Evolutionary conservation across 2,888 invertebrate genomes (phyloP), one percentile per base, ranked within the genome.

Genomic region (Nipponacmea schrenckii): DNA sequence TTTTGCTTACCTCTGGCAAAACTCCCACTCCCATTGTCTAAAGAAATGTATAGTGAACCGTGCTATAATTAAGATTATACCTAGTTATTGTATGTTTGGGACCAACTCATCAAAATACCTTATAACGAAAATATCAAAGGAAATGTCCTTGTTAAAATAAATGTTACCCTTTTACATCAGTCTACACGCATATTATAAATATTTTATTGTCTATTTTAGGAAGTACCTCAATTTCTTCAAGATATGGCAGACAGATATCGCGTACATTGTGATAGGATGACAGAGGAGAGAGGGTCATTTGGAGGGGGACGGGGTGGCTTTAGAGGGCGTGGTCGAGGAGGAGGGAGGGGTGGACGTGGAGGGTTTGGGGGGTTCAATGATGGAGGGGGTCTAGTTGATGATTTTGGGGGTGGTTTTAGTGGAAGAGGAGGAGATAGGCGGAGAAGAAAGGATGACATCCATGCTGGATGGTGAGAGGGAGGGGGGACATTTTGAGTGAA

Each of bases 231-330:
- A 15, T 93, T 94, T 80, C 88, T 96, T 62, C 90, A 91, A 45
- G 88, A 91, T 24, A 96, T 96, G 96, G 93, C 94, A 0, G 90
- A 92, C 26, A 91, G 96, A 44, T 94, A 92, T 86, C 91, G 92
- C 31, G 92, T 91, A 0, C 81, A 80, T 70, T 80, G 81, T 73
- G 79, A 74, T 50, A 73, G 44, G 72, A 70, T 56, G 81, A 82
- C 17, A 75, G 80, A 14, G 73, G 84, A 48, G 77, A 83, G 27
- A 79, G 85, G 50, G 90, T 90, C 0, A 86, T 90, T 0, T 85
- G 90, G 0, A 26, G 79, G 89, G 0, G 87, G 90, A 1, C 83
- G 90, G 92, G 70, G 80, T 67, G 68, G 78, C 70, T 27, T 74
- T 73, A 48, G 76, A 71, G 45, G 83, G 72, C 69, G 90, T 93